Evolutionary conservation across 1,140 invertebrate species (phyloP), one percentile per base, ranked within the genome.

Genomic region (Pogonomyrmex californicus): DNA sequence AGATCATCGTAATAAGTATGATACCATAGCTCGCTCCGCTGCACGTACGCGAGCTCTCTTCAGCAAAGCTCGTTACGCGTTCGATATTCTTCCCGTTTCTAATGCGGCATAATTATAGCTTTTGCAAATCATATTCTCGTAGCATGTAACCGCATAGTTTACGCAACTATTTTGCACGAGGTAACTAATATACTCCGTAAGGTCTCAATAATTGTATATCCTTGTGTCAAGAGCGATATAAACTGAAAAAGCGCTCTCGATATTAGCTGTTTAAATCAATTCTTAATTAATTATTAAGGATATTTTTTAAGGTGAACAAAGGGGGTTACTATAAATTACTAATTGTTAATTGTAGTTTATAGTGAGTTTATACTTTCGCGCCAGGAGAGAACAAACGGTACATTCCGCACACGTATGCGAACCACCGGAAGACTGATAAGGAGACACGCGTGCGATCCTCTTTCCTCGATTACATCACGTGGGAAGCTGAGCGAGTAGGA

Each of bases 401-500:
- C 51, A 77, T 62, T 14, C 47, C 33, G 0, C 14, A 17, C 62
- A 79, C 33, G 47, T 79, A 23, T 51, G n/a, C 47, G 36, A 23
- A 38, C 47, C 33, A 36, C 58, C 77, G 62, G 63, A 54, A 81
- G 36, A 54, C 38, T 81, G 56, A 70, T 60, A 60, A 83, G 12
- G 49, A 82, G 66, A 71, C 41, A 71, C 51, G 79, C 47, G 78
- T 54, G 54, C 30, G 30, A 76, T 58, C 47, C 73, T 75, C 77
- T 87, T 85, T 90, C 63, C 66, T 90, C 76, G 70, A 62, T 91
- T 92, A 89, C 90, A 88, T 89, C 88, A 92, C 86, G 92, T 89
- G 91, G 86, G 92, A 94, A 93, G 83, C 89, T 77, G 70, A 78
- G 88, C 73, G 89, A 66, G 87, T 93, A 91, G 91, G 90, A 91